Evolutionary conservation across 2,888 invertebrate species (phyloP).

Genomic region (Drosophila subsilvestris): DNA sequence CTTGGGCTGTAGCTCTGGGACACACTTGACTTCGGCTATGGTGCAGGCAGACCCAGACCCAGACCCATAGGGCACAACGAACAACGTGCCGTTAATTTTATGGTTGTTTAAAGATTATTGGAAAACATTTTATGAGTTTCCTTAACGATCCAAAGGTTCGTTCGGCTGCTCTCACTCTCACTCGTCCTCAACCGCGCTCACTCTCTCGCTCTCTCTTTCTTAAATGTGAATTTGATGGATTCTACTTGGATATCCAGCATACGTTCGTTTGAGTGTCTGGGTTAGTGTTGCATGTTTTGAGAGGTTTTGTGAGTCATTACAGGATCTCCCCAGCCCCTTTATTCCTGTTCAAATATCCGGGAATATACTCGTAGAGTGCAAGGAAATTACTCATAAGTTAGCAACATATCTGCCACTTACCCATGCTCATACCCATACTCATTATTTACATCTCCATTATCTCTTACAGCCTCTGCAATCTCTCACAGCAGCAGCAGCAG

Average conservation of each 20-base stretch:
- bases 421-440: constrained; percentile 6
- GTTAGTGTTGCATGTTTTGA: neutral
- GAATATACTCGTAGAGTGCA: no score
- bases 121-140: constrained; percentile 74
- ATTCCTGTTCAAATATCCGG: no score
- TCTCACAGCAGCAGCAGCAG: constrained; percentile 58
- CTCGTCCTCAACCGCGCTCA: constrained; percentile 5
- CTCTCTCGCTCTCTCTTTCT: constrained; percentile 10
- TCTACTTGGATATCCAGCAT: neutral
- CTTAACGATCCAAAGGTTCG: constrained; percentile 66
- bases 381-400: no score
- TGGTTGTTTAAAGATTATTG: constrained; percentile 78
- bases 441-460: neutral
- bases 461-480: constrained; percentile 74
- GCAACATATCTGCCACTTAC: neutral
- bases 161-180: no score
- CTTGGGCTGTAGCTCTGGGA: constrained; percentile 43
- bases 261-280: neutral
- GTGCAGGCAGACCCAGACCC: constrained; percentile 1
- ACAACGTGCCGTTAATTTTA: constrained; percentile 76
- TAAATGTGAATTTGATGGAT: neutral
- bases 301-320: neutral
- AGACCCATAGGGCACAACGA: constrained; percentile 32
- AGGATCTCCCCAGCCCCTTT: neutral
- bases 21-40: constrained; percentile 46